These are phyloP conservation scores for Phthorimaea operculella DNA, from an alignment of 1,140 invertebrate species.

Conservation along the genomic window DNA sequence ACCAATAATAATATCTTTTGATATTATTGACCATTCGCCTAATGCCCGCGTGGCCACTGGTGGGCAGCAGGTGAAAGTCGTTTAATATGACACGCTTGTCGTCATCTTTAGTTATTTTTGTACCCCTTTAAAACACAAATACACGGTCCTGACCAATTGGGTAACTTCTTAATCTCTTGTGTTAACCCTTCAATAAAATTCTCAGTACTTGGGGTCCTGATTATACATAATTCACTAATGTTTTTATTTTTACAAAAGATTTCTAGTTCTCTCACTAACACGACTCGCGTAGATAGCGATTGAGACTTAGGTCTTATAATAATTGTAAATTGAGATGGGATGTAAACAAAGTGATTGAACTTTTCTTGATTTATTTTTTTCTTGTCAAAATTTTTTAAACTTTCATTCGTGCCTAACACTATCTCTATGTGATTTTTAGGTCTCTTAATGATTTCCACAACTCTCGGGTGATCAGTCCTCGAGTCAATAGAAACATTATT, in stretches of 20 bases:
- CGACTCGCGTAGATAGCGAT: no score
- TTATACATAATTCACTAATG: background rate
- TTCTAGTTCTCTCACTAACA: background rate
- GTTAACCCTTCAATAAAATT: background rate
- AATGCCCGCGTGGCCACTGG: background rate
- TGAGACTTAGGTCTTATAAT: no score
- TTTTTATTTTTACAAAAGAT: conserved; percentile 2
- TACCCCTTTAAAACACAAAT: background rate
- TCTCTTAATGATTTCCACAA: conserved; percentile 1
- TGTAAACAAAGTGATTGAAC: no score
- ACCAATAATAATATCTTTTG: background rate
- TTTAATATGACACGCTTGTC: background rate
- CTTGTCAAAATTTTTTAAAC: background rate
- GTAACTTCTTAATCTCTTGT: background rate
- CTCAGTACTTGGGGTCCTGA: background rate
- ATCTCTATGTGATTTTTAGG: background rate
- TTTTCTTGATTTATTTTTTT: no score
- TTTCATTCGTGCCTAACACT: background rate
- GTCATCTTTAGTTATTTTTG: background rate
- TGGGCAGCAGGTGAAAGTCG: background rate
- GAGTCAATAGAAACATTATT: background rate
- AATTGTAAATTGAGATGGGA: no score
- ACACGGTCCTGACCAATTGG: background rate
- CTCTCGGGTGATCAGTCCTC: conserved; percentile 1
- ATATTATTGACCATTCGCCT: background rate